A percentile compares a stretch with the other conserved stretches of the same genome.
phyloP scores from a whole-genome alignment of 2,797 vertebrate genomes.

The Buceros bicornis region DNA sequence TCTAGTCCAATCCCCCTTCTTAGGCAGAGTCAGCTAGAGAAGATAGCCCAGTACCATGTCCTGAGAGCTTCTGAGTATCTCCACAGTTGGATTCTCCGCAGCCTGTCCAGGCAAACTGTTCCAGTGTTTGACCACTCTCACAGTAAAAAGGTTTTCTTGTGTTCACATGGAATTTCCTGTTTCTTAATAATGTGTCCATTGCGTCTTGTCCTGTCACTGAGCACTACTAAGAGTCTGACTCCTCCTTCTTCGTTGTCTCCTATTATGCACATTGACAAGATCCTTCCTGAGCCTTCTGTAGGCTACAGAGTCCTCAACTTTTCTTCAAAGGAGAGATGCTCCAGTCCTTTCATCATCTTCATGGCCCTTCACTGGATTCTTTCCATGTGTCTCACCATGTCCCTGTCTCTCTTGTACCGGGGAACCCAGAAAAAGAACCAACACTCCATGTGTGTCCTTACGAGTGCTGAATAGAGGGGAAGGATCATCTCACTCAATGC shows the following conservation, averaged over 20 bases:
- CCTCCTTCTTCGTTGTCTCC: not conserved
- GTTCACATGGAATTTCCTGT: not conserved
- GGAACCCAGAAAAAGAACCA: not conserved
- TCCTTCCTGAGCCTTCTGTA: not conserved
- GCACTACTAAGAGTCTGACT: not conserved
- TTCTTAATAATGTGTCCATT: not conserved
- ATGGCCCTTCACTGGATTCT: not conserved
- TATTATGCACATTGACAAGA: not conserved
- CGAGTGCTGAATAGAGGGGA: not conserved
- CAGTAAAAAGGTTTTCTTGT: not conserved
- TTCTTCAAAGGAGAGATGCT: not conserved
- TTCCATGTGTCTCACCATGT: not conserved
- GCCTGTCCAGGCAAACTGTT: not conserved
- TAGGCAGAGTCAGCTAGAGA: not conserved
- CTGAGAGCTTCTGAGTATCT: not conserved
- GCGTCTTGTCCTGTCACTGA: not conserved
- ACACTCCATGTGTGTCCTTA: not conserved
- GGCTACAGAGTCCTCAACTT: not conserved
- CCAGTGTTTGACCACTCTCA: not conserved
- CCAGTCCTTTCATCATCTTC: not conserved
- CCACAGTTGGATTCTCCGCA: not conserved
- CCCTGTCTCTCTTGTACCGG: not conserved
- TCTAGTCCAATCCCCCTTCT: not conserved
- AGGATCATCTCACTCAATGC: rapidly evolving
- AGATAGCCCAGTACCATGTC: not conserved